Conservation (phyloP, 2,797 vertebrate species). For the Chloroceryle amazona region DNA sequence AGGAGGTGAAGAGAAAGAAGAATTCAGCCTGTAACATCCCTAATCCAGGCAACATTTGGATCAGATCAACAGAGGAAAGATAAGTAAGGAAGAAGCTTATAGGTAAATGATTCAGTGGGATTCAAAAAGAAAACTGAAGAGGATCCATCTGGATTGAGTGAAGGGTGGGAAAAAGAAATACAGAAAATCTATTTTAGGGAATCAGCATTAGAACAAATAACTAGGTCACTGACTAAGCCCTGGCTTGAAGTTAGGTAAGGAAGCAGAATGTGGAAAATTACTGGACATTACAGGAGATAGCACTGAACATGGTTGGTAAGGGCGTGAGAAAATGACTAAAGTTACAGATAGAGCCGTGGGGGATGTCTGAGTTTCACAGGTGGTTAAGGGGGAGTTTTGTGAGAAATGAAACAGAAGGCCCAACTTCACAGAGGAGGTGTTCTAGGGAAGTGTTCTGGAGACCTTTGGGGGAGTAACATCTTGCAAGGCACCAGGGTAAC, state of each 20-base stretch:
- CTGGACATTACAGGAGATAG: not conserved
- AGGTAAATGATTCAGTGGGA: not conserved
- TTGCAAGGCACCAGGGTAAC: not conserved
- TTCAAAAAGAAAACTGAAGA: not conserved
- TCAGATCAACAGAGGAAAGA: not conserved
- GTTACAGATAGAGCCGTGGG: not conserved
- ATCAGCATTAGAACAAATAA: not conserved
- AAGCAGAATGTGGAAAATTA: not conserved
- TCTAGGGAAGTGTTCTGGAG: not conserved
- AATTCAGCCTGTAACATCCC: not conserved
- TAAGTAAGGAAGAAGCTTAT: not conserved
- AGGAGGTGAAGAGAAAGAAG: not conserved
- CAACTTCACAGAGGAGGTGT: not conserved
- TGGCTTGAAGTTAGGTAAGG: not conserved
- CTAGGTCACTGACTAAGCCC: not conserved
- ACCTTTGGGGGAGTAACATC: not conserved
- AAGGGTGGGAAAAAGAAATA: not conserved
- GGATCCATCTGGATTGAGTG: not conserved
- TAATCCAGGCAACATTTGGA: not conserved
- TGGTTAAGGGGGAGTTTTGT: constrained; percentile 18
- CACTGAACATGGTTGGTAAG: not conserved
- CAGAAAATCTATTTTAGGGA: not conserved
- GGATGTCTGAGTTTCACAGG: constrained; percentile 15
- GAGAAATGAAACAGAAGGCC: constrained; percentile 2
- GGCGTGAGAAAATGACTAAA: not conserved